Conservation (phyloP, 1,140 invertebrate genomes). For the Acromyrmex heyeri region DNA sequence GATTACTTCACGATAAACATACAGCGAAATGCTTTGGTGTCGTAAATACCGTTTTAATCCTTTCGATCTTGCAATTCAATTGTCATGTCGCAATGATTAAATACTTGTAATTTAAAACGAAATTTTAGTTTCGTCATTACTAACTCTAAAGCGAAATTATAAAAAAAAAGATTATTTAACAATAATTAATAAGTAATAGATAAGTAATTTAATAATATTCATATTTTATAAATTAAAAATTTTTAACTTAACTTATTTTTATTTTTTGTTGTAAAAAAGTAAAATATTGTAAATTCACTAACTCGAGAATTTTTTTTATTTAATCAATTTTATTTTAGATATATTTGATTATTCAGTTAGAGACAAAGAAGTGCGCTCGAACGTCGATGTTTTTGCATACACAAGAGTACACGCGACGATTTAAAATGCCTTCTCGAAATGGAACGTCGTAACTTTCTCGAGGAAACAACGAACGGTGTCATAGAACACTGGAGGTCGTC, state of each 20-base stretch:
- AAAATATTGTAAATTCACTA: neutral
- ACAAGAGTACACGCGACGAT: conserved; percentile 6
- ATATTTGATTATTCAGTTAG: neutral
- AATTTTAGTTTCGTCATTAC: neutral
- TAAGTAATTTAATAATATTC: neutral
- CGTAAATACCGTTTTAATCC: conserved; percentile 11
- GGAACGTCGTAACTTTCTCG: conserved; percentile 35
- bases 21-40: conserved; percentile 10
- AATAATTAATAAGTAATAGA: neutral
- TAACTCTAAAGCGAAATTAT: neutral
- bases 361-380: neutral
- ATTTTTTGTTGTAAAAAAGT: neutral
- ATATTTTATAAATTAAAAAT: neutral
- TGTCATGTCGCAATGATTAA: neutral
- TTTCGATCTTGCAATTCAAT: conserved; percentile 20
- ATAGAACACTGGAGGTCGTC: conserved; percentile 36
- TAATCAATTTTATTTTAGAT: neutral
- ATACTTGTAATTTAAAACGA: conserved; percentile 15
- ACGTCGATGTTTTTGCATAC: conserved; percentile 7
- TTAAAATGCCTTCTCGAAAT: conserved; percentile 33
- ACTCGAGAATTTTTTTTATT: neutral
- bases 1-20: conserved; percentile 30
- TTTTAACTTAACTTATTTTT: neutral
- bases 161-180: neutral
- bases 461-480: conserved; percentile 68